These are phyloP conservation scores for Halcyon leucocephala DNA, from an alignment of 2,797 vertebrate species.

Conservation along the genomic window DNA sequence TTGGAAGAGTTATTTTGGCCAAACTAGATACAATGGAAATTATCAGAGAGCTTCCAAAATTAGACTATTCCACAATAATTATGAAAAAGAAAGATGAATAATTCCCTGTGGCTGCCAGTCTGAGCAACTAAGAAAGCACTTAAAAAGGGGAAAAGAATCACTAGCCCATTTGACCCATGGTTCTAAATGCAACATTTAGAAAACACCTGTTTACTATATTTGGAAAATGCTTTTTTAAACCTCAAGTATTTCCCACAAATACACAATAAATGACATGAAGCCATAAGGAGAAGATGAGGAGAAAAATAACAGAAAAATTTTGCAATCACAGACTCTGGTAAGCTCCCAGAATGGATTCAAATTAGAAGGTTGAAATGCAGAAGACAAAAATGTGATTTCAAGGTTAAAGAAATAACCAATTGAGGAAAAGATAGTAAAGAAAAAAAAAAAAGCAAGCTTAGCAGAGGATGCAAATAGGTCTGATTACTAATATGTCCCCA, in stretches of 20 bases:
- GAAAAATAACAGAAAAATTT: constrained; percentile 1
- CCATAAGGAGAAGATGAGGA: neutral
- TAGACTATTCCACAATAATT: neutral
- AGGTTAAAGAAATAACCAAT: constrained; percentile 45
- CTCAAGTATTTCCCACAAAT: neutral
- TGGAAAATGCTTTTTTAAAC: neutral
- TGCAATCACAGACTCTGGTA: neutral
- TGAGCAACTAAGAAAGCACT: neutral
- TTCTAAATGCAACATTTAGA: neutral
- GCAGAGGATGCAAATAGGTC: neutral
- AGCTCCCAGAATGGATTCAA: neutral
- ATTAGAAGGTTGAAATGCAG: constrained; percentile 2
- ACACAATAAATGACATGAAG: neutral
- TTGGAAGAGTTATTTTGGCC: constrained; percentile 14
- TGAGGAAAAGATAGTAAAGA: neutral
- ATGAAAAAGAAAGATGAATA: neutral
- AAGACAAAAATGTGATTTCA: constrained; percentile 38
- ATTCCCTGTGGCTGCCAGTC: neutral
- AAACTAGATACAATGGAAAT: neutral
- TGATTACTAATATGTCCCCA: neutral
- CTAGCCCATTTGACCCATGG: neutral
- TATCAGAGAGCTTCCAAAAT: constrained; percentile 9
- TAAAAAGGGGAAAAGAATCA: neutral
- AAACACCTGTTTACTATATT: neutral
- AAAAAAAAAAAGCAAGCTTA: neutral